A percentile compares a stretch with the other conserved stretches of the same genome.
Conservation (phyloP, 2,797 vertebrate species). For the Fringilla coelebs region DNA sequence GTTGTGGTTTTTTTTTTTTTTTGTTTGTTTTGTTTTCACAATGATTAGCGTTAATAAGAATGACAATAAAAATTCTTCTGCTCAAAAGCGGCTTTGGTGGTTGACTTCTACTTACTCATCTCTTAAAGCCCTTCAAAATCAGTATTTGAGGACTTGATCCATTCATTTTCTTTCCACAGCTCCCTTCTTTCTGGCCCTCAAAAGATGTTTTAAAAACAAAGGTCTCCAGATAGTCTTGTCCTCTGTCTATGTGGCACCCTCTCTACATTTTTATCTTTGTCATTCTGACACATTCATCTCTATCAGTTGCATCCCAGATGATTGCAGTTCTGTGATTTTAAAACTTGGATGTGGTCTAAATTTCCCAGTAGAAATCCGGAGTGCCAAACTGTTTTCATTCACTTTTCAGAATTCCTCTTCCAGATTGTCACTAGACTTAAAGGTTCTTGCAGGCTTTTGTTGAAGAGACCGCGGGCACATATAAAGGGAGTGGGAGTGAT, state of each 20-base stretch:
- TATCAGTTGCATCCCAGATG: background rate
- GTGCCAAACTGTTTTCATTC: background rate
- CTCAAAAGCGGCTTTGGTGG: conserved; percentile 41
- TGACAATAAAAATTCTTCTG: conserved; percentile 21
- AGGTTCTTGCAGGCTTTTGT: background rate
- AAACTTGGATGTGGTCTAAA: background rate
- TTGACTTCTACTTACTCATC: conserved; percentile 46
- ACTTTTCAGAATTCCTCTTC: background rate
- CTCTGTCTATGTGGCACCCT: background rate
- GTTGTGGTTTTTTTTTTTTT: background rate
- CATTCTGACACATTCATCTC: background rate
- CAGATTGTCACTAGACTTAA: background rate
- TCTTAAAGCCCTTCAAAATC: conserved; percentile 53
- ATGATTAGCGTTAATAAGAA: conserved; percentile 22
- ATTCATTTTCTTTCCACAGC: conserved; percentile 11
- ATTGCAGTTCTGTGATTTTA: background rate
- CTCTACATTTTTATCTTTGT: background rate
- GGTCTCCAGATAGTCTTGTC: background rate
- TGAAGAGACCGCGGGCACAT: background rate
- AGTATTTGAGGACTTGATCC: conserved; percentile 43
- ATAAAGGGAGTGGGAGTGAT: too few relatives aligned
- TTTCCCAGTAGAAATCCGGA: background rate
- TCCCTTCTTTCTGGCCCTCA: conserved; percentile 3
- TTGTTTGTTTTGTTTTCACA: conserved; percentile 8
- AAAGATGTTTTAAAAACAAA: conserved; percentile 30